These are phyloP conservation scores for Drosophila kanapiae DNA, from an alignment of 1,140 invertebrate species.

Conservation along the genomic window DNA sequence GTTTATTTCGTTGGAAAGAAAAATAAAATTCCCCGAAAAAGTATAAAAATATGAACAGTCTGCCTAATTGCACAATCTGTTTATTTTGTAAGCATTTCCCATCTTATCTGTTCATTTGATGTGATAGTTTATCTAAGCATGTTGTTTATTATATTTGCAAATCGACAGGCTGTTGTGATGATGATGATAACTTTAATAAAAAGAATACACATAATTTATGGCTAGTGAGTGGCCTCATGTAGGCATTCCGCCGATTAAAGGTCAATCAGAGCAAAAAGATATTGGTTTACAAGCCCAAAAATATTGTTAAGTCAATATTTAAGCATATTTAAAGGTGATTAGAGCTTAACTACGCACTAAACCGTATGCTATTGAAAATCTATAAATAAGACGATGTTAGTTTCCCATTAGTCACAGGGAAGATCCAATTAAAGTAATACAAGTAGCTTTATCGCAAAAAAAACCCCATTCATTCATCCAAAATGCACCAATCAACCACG, in stretches of 20 bases:
- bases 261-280: background rate
- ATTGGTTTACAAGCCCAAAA: background rate
- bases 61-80: background rate
- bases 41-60: background rate
- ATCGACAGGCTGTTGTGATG: conserved; percentile 4
- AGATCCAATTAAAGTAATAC: background rate
- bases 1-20: background rate
- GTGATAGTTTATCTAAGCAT: conserved; percentile 21
- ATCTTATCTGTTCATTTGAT: background rate
- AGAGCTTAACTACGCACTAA: background rate
- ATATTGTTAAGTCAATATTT: background rate
- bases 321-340: background rate
- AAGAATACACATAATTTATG: conserved; percentile 8
- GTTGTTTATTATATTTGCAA: conserved; percentile 15
- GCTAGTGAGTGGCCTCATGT: background rate
- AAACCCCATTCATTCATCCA: conserved; percentile 1
- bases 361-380: background rate
- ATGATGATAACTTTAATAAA: conserved; percentile 4
- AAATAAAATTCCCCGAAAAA: background rate
- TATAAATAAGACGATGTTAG: too few species aligned
- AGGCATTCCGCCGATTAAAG: conserved; percentile 4
- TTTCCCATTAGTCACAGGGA: background rate
- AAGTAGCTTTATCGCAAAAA: background rate
- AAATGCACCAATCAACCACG: background rate
- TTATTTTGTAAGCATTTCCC: conserved; percentile 2